phyloP scores from a whole-genome alignment of 1,140 invertebrate species.

The Drosophila serrata region DNA sequence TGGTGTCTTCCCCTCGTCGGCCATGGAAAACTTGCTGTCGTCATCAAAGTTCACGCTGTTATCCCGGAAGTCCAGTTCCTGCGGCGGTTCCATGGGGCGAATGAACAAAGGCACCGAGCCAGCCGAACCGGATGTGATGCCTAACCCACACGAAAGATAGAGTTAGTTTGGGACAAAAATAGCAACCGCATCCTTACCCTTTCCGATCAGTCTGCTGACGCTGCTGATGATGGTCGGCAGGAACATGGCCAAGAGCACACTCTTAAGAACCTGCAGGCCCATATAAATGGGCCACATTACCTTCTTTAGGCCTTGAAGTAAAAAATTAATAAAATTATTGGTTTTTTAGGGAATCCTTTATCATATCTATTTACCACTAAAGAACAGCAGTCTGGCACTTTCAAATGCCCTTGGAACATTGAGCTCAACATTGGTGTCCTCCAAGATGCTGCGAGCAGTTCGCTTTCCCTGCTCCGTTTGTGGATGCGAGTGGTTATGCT shows the following conservation, averaged over 20 bases:
- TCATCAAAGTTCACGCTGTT: constrained; percentile 85
- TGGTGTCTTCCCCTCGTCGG: constrained; percentile 85
- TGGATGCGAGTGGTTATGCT: constrained; percentile 56
- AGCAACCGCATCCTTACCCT: constrained; percentile 87
- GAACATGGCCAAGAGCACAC: constrained; percentile 92
- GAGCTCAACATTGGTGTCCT: constrained; percentile 66
- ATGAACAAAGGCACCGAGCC: constrained; percentile 76
- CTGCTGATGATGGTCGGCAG: constrained; percentile 92
- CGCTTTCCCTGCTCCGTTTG: constrained; percentile 6
- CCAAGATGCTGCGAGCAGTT: constrained; percentile 46
- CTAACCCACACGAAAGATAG: constrained; percentile 26
- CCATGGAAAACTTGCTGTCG: constrained; percentile 85
- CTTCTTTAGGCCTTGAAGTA: constrained; percentile 89
- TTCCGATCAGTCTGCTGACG: constrained; percentile 92
- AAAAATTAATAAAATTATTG: neutral
- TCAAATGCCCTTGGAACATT: constrained; percentile 83
- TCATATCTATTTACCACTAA: constrained; percentile 85
- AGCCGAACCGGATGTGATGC: constrained; percentile 68
- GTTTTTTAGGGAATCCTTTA: neutral
- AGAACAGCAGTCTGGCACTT: constrained; percentile 86
- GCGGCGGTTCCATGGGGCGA: constrained; percentile 75
- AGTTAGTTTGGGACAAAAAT: neutral
- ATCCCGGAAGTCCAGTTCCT: constrained; percentile 89
- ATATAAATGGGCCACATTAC: constrained; percentile 91
- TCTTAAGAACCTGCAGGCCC: constrained; percentile 92